Conservation (phyloP, 2,797 vertebrate species). For the Microctenopoma steveboyesi region DNA sequence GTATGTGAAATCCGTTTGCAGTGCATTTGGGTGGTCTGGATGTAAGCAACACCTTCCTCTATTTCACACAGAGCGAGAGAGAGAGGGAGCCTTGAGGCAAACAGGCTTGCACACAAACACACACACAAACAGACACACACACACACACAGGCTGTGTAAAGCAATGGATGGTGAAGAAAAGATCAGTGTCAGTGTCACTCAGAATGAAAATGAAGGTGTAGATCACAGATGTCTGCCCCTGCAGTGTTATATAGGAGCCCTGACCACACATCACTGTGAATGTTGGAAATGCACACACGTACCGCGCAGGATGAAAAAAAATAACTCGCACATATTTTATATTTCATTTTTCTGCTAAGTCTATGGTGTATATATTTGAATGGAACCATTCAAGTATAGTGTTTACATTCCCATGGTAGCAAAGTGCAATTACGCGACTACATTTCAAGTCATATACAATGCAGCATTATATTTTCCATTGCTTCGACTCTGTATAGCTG, state of each 20-base stretch:
- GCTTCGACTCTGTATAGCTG: neutral
- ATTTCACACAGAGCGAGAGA: slow-evolving; percentile 38
- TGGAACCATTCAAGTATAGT: slow-evolving; percentile 5
- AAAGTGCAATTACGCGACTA: slow-evolving; percentile 7
- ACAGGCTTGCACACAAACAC: slow-evolving; percentile 42
- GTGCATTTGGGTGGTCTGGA: slow-evolving; percentile 50
- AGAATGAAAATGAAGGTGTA: slow-evolving; percentile 71
- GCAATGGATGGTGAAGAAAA: slow-evolving; percentile 35
- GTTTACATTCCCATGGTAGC: neutral
- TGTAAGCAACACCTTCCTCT: slow-evolving; percentile 61
- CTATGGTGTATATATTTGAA: neutral
- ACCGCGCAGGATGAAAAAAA: neutral
- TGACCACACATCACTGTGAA: slow-evolving; percentile 66
- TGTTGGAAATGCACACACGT: slow-evolving; percentile 46
- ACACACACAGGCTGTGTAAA: slow-evolving; percentile 13
- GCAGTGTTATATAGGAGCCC: slow-evolving; percentile 50
- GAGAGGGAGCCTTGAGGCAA: slow-evolving; percentile 44
- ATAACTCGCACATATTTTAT: neutral
- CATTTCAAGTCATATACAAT: neutral
- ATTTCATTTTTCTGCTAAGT: slow-evolving; percentile 4
- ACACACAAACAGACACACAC: neutral
- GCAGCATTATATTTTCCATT: neutral
- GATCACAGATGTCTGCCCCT: slow-evolving; percentile 60
- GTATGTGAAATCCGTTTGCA: slow-evolving; percentile 66
- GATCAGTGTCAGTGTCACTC: slow-evolving; percentile 56